Evolutionary conservation across 2,888 invertebrate genomes (phyloP), one percentile per base, ranked within the genome.

Genomic region (Rugalucina vietnamica): DNA sequence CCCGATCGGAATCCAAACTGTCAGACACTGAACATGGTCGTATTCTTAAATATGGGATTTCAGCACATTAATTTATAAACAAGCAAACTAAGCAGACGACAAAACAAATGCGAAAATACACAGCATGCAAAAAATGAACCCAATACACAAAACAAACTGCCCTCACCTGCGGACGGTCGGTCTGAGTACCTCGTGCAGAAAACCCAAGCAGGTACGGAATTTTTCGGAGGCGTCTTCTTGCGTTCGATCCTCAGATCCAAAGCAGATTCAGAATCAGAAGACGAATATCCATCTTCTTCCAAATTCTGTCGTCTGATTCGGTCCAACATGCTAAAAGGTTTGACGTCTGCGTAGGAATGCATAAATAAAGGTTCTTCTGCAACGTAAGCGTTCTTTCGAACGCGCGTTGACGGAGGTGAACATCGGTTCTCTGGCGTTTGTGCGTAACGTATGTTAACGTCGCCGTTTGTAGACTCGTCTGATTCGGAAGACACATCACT

Each of bases 141-240:
- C n/a, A n/a, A n/a, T n/a, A n/a, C n/a, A n/a, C n/a, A n/a, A n/a
- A n/a, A n/a, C n/a, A n/a, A n/a, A n/a, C n/a, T n/a, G n/a, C 43
- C 76, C 93, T 92, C 91, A 96, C 96, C 96, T 87, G 96, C 95
- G n/a, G 96, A 95, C 4, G 96, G 96, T 84, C 96, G 91, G 92
- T 96, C 96, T 12, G 96, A 96, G 95, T 99, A 99, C 94, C 99
- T 96, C 3, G 99, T 99, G 95, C 99, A 99, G 95, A 98, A 99
- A 78, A 99, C 98, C 99, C 99, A 99, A 1, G 99, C 98, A 0
- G 99, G 99, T 34, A 34, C 37, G 1, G 69, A 57, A 12, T 37
- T 27, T 29, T 76, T 81, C 2, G 85, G 81, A n/a, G 87, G 83
- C 24, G 88, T 89, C 37, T 87, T 85, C 79, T 78, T 77, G 24